These are phyloP conservation scores for Plestiodon gilberti DNA, from an alignment of 2,113 vertebrate species.

Conservation along the genomic window DNA sequence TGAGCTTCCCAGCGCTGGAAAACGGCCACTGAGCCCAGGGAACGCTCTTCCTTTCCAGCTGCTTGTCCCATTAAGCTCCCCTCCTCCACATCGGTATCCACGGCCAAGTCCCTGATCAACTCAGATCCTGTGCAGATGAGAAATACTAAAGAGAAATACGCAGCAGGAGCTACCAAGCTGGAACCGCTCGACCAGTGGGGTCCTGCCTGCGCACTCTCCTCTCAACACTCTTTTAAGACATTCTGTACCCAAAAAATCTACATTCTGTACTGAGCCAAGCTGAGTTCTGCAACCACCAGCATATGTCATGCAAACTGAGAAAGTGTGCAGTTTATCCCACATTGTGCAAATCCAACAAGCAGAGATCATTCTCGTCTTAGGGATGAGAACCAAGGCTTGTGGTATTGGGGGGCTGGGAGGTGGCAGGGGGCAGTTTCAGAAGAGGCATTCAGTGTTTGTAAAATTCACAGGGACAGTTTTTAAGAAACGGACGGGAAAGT, in stretches of 20 bases:
- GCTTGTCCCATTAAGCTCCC: not conserved
- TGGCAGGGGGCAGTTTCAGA: not conserved
- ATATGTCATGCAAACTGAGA: not conserved
- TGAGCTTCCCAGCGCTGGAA: slow-evolving; percentile 17
- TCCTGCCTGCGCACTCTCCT: not conserved
- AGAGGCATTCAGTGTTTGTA: not conserved
- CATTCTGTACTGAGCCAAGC: not conserved
- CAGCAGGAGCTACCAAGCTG: not conserved
- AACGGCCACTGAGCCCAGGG: not conserved
- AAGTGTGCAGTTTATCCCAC: not conserved
- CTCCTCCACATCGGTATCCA: not conserved
- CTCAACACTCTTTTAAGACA: not conserved
- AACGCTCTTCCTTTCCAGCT: not conserved
- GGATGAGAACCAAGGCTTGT: not conserved
- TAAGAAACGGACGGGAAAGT: not conserved
- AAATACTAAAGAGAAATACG: not conserved
- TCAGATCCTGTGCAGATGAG: not conserved
- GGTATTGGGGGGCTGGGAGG: not conserved
- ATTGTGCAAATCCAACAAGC: not conserved
- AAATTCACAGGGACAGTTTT: not conserved
- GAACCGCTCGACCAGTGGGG: not conserved
- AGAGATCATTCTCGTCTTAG: not conserved
- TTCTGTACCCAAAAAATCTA: not conserved
- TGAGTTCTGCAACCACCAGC: not conserved
- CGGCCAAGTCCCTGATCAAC: not conserved